Conservation (phyloP, 2,113 vertebrate genomes). For the Microcebus ravelobensis region DNA sequence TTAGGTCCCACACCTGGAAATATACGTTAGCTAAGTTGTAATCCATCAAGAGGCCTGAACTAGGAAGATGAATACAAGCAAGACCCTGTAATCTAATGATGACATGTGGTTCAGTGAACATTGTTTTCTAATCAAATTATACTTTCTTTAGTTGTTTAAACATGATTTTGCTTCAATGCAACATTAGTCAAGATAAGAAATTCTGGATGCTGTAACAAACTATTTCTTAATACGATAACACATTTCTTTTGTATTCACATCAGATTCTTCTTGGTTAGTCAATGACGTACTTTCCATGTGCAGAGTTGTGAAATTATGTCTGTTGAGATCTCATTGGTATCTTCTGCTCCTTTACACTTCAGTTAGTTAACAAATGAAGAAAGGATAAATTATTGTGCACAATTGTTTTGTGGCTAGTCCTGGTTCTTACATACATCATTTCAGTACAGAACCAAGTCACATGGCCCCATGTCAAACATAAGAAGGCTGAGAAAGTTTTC, state of each 20-base stretch:
- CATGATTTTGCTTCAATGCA: background rate
- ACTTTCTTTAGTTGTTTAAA: background rate
- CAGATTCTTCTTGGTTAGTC: background rate
- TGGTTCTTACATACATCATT: background rate
- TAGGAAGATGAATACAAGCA: background rate
- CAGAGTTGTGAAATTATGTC: background rate
- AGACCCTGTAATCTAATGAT: background rate
- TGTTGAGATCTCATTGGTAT: background rate
- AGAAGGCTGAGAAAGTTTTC: background rate
- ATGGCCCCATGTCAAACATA: background rate
- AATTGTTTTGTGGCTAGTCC: background rate
- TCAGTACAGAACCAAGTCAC: background rate
- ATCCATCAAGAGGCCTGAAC: background rate
- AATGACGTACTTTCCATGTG: rapidly evolving
- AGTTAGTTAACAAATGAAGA: background rate
- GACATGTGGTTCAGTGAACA: background rate
- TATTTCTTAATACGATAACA: background rate
- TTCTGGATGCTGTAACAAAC: background rate
- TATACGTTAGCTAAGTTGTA: background rate
- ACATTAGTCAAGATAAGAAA: background rate
- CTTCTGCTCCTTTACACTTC: background rate
- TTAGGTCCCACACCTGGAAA: background rate
- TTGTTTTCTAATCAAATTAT: background rate
- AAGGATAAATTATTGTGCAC: too few species aligned
- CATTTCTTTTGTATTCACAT: background rate